Base-by-base conservation (phyloP, 2,113 vertebrate species). In the Hyaena hyaena region DNA sequence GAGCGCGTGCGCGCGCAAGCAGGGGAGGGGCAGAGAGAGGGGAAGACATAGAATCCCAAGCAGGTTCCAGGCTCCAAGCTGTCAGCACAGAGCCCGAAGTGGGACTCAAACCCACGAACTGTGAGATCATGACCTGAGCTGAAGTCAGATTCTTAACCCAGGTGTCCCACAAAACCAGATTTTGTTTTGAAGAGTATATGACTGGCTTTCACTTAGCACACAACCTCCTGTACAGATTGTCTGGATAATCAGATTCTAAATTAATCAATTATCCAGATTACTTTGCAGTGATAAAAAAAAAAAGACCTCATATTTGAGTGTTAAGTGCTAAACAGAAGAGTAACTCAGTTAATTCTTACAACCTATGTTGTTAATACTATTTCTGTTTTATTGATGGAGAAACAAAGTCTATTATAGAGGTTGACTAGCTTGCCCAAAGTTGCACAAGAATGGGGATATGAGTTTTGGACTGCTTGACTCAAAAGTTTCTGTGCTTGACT, bases 301-400 rank as follows among this genome's bases (percentile, higher is more conserved):
- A 65, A 77, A 66, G 15, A 39, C 2, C 45, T 90, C 16, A 68
- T 66, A 65, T 82, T 77, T 87, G 81, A 95, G 73, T 79, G 24
- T 71, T 71, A 80, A 35, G 58, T 95, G 35, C n/a, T 89, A 5
- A 55, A 69, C 28, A 50, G 71, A 84, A 39, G 17, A 80, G 55
- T 69, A 95, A 85, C 48, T n/a, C 33, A 80, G 21, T 94, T 96
- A 50, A 84, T 91, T 92, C 39, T 74, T 35, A 88, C 12, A 81
- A n/a, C 35, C 61, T 90, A 5, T 81, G 66, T 77, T 92, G 43
- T 58, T 79, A 81, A 43, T 93, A 71, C 23, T 83, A 5, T 68
- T 86, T 93, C 48, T 93, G 12, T 81, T 84, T 93, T 76, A 76
- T 5, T 53, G 80, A 88, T 84, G 48, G 50, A 96, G 93, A 92